Base-by-base conservation (phyloP, 2,797 vertebrate species). In the Eurystomus glaucurus region DNA sequence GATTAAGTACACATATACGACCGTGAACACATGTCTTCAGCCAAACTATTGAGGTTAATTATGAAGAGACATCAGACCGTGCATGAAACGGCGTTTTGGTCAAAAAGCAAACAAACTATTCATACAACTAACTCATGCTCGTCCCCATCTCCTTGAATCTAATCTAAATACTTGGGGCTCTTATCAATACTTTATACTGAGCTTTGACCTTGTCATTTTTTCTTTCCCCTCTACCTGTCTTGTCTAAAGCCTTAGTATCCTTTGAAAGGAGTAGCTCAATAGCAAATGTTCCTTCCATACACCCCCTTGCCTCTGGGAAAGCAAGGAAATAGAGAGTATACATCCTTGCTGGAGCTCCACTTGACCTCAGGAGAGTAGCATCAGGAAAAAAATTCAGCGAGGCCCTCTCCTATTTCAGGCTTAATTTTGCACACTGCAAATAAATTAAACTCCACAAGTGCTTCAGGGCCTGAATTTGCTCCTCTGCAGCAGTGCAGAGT, bases 1-100 rank as follows among this genome's bases (percentile, higher is more conserved):
- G 91, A 97, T 96, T 97, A 96, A 89, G 90, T 92, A 94, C 90
- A 96, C 93, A 88, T 70, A 90, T 79, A 90, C 8, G 37, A 94
- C 80, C 61, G 65, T 55, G 90, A 93, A 94, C 17, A 13, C 51
- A 1, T 66, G 64, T 82, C 72, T 74, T 95, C 88, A 92, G 92
- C 43, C 80, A 82, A 88, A 90, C 66, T 62, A 54, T 33, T 41
- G 72, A 92, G 66, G 68, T 10, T 71, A 39, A 43, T 58, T 90
- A 48, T 66, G 54, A 86, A 76, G 64, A 48, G 52, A 83, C 48
- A 80, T 26, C 14, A 54, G 33, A 43, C 31, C 39, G 9, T 43
- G 66, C 26, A n/a, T 43, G 46, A 66, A 88, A 86, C 13, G 31
- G 77, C 29, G 78, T 86, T 76, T 85, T 71, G 29, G 52, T 66